Evolutionary conservation across 2,113 vertebrate species (phyloP), one percentile per base, ranked within the genome.

Genomic region (Solenodon paradoxus): DNA sequence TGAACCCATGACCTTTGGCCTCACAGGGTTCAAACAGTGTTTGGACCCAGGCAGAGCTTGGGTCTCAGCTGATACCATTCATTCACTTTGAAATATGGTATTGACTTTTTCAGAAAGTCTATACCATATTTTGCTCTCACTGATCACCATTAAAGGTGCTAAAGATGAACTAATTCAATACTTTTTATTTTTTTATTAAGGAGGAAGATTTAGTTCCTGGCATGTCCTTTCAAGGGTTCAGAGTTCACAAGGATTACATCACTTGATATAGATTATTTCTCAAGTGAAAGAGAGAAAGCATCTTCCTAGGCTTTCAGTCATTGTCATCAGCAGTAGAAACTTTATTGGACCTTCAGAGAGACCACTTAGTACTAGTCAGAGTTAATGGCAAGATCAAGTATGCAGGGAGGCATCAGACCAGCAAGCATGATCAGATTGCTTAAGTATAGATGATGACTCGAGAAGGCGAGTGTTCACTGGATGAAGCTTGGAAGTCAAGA

Each of bases 181-280:
- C 24, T 51, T 95, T 61, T 68, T 55, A 71, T 69, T 96, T 96
- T 90, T 47, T 45, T 69, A 77, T 63, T 89, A 55, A 77, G 38
- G 40, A 47, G 22, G 40, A 82, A 90, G 15, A 38, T 55, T 45
- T 55, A 64, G 28, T 35, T 64, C 40, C 63, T 94, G 42, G 24
- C 45, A 47, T 68, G 45, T 71, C 93, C 87, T 81, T 49, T 78
- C 63, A 32, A 74, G 68, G n/a, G 55, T 71, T 64, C 38, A 96
- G 72, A 69, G 10, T 61, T 91, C 55, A 40, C 2, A 4, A 89
- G 55, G 86, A 86, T 69, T 35, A 53, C 38, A 77, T 59, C 42
- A 63, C 24, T n/a, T 88, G 40, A 63, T 22, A 10, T 15, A 28
- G 47, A 82, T 51, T 75, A 55, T 42, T 88, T 80, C 38, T 35